Base-by-base conservation (phyloP, 2,888 invertebrate genomes). In the Rhagophthalmus giganteus region DNA sequence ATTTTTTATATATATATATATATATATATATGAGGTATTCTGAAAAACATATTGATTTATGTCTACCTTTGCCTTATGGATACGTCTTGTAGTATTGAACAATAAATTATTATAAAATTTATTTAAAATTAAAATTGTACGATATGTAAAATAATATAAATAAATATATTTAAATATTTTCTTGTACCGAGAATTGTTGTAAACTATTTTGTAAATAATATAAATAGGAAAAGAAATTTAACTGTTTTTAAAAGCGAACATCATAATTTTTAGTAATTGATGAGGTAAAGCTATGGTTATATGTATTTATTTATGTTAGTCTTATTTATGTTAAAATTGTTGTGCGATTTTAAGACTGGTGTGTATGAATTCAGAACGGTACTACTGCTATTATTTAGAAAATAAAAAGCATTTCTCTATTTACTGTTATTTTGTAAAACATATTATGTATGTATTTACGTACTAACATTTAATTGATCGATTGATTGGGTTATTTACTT, bases 81-180 rank as follows among this genome's bases (percentile, higher is more conserved):
- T 54, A 49, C 25, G 58, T 58, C 60, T 55, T 48, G 40, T 57
- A 53, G 54, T 57, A 58, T 60, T 57, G 57, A 58, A 50, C 44
- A 55, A 58, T 61, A 61, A 61, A 58, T 61, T 61, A 61, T 61
- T 61, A 39, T 59, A 54, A 55, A 58, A 55, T 51, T 47, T 57
- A 56, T 57, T 59, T 55, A 59, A 59, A 54, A 41, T 53, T 47
- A 51, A 53, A 54, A 55, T 59, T 62, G 62, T 62, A 62, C 50
- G 34, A 62, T 59, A 61, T 61, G 61, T 61, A 61, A 59, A 57
- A 55, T 60, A 61, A 42, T 53, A 54, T 49, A n/a, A n/a, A n/a
- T n/a, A n/a, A n/a, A n/a, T n/a, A 44, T 34, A 46, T 38, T 37
- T 38, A 40, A 34, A 40, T 44, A 35, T 35, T 50, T 34, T 34